Percentiles rank a stretch among this genome's conserved stretches.
phyloP scores from a whole-genome alignment of 2,888 invertebrate genomes.

The Acanthococcus lagerstroemiae region DNA sequence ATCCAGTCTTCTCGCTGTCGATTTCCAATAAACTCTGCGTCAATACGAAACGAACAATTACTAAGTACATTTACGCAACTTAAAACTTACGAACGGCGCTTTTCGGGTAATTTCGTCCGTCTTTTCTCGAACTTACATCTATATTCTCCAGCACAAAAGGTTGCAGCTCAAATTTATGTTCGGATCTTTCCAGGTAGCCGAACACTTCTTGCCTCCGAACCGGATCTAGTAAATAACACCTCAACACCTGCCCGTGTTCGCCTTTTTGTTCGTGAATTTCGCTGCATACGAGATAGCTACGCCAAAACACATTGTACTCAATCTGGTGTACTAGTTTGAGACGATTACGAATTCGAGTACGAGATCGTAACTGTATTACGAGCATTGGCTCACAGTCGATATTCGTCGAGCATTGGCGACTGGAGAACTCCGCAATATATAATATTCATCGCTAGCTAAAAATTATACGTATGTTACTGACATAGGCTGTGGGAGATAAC shows the following conservation, averaged over 20 bases:
- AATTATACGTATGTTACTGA: no score
- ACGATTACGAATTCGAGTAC: no score
- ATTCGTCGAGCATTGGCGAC: no score
- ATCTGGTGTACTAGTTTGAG: no score
- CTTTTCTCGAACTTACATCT: conserved; percentile 30
- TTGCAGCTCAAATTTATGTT: conserved; percentile 35
- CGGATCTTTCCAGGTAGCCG: conserved; percentile 43
- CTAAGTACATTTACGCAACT: no score
- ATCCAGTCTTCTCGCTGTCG: conserved; percentile 53
- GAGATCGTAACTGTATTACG: no score
- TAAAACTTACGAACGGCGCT: no score
- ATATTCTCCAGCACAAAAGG: conserved; percentile 35
- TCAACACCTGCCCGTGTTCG: conserved; percentile 54
- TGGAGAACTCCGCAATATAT: no score
- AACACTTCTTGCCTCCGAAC: conserved; percentile 53
- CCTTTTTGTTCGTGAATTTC: conserved; percentile 53
- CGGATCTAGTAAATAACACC: conserved; percentile 57
- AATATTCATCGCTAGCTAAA: no score
- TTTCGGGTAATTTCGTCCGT: no score
- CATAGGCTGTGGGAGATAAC: no score
- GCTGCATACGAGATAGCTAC: conserved; percentile 59
- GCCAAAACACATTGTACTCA: background rate
- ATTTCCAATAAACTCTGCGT: conserved; percentile 48
- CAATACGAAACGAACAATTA: background rate
- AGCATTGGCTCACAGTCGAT: no score